Evolutionary conservation across 2,888 invertebrate genomes (phyloP).

Genomic region (Ethmia dodecea): DNA sequence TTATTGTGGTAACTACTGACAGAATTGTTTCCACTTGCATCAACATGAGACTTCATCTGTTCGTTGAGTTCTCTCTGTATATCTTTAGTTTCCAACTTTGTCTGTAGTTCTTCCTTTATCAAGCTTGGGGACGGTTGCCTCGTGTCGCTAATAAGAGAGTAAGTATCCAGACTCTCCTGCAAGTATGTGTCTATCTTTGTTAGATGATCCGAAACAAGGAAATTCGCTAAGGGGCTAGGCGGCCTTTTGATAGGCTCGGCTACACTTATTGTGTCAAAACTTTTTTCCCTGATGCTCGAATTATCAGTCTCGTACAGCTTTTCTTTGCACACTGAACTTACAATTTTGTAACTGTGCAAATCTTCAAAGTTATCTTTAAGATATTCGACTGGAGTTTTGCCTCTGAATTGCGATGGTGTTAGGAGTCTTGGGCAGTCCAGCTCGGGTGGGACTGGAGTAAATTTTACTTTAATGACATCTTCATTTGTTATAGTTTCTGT

Average conservation of each 20-base stretch:
- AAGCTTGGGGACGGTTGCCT: constrained; percentile 22
- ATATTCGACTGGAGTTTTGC: constrained; percentile 41
- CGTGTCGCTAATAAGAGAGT: constrained; percentile 34
- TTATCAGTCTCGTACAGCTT: constrained; percentile 34
- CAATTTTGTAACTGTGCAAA: constrained; percentile 67
- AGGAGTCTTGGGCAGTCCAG: constrained; percentile 44
- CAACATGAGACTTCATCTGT: constrained; percentile 19
- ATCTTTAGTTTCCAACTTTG: constrained; percentile 18
- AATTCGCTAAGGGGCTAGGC: constrained; percentile 54
- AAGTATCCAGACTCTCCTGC: constrained; percentile 60
- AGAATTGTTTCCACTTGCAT: constrained; percentile 19
- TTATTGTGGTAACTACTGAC: constrained; percentile 20
- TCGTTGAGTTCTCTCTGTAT: constrained; percentile 16
- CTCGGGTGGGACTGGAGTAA: constrained; percentile 59
- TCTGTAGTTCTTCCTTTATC: constrained; percentile 24
- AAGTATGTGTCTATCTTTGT: constrained; percentile 62
- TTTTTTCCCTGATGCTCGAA: constrained; percentile 13
- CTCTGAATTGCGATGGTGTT: constrained; percentile 37
- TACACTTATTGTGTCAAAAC: constrained; percentile 22
- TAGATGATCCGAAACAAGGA: constrained; percentile 55
- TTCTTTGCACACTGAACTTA: constrained; percentile 58
- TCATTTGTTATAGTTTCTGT: constrained; percentile 68
- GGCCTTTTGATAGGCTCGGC: constrained; percentile 30
- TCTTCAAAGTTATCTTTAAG: constrained; percentile 59
- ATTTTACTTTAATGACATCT: constrained; percentile 64